Percentiles rank a stretch among this genome's conserved stretches.
Evolutionary conservation across 2,113 vertebrate genomes (phyloP).

Genomic region (Alethe castanea): DNA sequence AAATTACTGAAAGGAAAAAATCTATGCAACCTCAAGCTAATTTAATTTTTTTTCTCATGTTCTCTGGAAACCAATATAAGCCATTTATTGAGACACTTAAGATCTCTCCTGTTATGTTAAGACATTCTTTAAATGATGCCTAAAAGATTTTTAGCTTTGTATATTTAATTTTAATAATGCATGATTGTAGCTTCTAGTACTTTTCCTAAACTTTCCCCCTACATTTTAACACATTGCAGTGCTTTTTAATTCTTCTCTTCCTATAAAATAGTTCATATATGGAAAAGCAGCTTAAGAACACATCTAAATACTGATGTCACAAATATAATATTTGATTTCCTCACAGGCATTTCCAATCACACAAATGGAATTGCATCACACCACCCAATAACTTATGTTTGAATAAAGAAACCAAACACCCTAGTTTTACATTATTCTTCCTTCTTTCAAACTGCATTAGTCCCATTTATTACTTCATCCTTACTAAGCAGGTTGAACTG

Average conservation of each 20-base stretch:
- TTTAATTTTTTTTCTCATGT: neutral
- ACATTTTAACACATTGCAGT: neutral
- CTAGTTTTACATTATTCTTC: neutral
- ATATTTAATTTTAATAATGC: neutral
- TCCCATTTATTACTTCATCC: neutral
- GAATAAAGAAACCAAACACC: neutral
- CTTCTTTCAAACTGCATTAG: neutral
- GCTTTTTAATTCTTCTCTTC: neutral
- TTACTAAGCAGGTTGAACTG: neutral
- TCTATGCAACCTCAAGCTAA: neutral
- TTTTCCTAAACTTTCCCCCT: accelerated
- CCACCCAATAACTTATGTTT: neutral
- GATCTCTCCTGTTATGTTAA: neutral
- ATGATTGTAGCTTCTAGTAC: neutral
- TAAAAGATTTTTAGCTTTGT: neutral
- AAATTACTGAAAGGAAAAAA: neutral
- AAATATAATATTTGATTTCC: neutral
- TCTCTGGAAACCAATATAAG: neutral
- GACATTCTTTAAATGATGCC: neutral
- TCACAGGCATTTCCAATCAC: neutral
- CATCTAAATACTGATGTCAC: neutral
- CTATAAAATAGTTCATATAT: neutral
- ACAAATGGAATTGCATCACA: neutral
- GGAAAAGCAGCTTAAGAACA: neutral
- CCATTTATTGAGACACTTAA: neutral